phyloP scores from a whole-genome alignment of 2,888 invertebrate species.

The Epistrophella euchroma region DNA sequence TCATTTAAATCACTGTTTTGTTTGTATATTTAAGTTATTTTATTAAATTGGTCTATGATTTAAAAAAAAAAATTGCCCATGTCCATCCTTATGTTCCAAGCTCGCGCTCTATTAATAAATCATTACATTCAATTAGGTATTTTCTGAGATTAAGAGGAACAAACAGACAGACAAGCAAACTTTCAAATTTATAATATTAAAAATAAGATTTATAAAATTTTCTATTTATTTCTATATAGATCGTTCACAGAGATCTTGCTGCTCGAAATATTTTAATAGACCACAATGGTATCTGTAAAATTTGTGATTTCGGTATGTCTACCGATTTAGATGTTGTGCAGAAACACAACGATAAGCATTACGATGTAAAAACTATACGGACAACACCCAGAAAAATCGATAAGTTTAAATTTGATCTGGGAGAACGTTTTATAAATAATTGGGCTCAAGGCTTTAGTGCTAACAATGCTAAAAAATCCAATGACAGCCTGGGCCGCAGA shows the following conservation, averaged over 20 bases:
- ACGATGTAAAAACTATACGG: constrained; percentile 79
- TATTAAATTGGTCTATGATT: too few relatives aligned
- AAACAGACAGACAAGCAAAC: too few relatives aligned
- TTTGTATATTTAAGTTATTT: too few relatives aligned
- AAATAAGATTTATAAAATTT: too few relatives aligned
- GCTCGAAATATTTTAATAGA: constrained; percentile 93
- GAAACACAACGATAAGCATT: constrained; percentile 80
- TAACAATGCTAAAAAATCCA: constrained; percentile 75
- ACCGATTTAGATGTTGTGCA: constrained; percentile 85
- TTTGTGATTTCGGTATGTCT: constrained; percentile 95
- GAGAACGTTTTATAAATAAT: constrained; percentile 81
- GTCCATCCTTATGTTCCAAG: too few relatives aligned
- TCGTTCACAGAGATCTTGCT: constrained; percentile 93
- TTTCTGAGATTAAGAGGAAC: too few relatives aligned
- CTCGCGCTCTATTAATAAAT: too few relatives aligned
- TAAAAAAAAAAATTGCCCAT: too few relatives aligned
- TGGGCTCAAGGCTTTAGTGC: constrained; percentile 80
- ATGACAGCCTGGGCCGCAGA: constrained; percentile 82
- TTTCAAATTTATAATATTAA: too few relatives aligned
- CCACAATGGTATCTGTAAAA: constrained; percentile 94
- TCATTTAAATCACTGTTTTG: too few relatives aligned
- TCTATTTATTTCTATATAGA: constrained; percentile 88
- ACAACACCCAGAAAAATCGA: constrained; percentile 79
- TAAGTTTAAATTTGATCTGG: constrained; percentile 81
- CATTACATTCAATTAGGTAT: too few relatives aligned